These are phyloP conservation scores for Apaloderma vittatum DNA, from an alignment of 2,113 vertebrate species.

Conservation along the genomic window DNA sequence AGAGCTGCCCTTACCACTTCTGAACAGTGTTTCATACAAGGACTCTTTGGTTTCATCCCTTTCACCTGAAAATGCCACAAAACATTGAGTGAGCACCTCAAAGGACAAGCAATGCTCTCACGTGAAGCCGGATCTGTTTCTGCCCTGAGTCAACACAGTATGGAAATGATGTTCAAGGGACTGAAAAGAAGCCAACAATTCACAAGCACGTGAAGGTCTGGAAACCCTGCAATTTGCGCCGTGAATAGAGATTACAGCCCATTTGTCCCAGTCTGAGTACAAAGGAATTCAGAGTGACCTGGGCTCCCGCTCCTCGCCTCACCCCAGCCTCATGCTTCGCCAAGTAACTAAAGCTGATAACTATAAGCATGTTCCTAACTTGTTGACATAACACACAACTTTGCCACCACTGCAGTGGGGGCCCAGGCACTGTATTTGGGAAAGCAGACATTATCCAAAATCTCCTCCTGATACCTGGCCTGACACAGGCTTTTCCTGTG, in stretches of 20 bases:
- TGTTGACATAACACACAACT: neutral
- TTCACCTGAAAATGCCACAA: neutral
- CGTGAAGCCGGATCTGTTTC: neutral
- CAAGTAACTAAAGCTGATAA: neutral
- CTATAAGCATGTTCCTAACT: neutral
- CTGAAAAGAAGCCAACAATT: neutral
- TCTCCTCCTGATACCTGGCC: neutral
- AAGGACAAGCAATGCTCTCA: fast-evolving
- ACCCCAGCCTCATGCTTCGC: neutral
- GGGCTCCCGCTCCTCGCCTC: neutral
- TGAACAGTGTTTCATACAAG: fast-evolving
- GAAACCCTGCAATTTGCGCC: constrained; percentile 17
- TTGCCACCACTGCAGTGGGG: fast-evolving
- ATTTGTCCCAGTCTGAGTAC: neutral
- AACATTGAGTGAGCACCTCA: neutral
- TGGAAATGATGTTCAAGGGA: neutral
- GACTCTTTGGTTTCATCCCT: neutral
- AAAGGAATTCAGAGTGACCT: neutral
- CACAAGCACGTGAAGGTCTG: neutral
- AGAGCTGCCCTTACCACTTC: neutral
- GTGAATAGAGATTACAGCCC: neutral
- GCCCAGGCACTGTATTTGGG: neutral
- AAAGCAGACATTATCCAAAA: neutral
- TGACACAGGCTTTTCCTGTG: neutral
- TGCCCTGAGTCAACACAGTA: neutral